Evolutionary conservation across 92 coral and sea anemone species (phyloP).

Genomic region (Siderastrea siderea): DNA sequence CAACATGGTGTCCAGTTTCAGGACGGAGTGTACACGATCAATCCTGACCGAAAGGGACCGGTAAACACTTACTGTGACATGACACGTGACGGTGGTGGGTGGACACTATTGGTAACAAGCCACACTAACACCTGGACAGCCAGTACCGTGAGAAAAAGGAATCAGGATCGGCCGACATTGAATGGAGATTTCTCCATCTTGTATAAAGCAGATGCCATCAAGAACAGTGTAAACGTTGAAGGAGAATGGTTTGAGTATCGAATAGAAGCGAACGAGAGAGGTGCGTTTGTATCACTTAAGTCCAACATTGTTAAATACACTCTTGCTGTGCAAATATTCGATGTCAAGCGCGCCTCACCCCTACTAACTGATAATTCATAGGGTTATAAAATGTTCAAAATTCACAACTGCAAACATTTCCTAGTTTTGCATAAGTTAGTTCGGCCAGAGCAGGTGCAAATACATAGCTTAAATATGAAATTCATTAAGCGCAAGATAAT

Average conservation of each 20-base stretch:
- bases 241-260: slow-evolving; percentile 77
- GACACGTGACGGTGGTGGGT: slow-evolving; percentile 88
- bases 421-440: too few relatives aligned
- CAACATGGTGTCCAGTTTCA: slow-evolving; percentile 50
- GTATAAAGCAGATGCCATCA: slow-evolving; percentile 70
- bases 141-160: slow-evolving; percentile 44
- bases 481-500: too few relatives aligned
- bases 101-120: slow-evolving; percentile 89
- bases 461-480: too few relatives aligned
- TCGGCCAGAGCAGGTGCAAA: too few relatives aligned
- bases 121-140: slow-evolving; percentile 78
- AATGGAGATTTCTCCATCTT: slow-evolving; percentile 75
- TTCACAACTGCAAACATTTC: too few relatives aligned
- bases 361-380: too few relatives aligned
- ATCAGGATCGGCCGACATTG: slow-evolving; percentile 54
- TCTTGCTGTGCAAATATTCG: too few relatives aligned
- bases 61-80: slow-evolving; percentile 80
- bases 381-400: too few relatives aligned
- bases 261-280: slow-evolving; percentile 75
- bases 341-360: too few relatives aligned
- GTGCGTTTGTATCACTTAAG: slow-evolving; percentile 3
- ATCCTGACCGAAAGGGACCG: slow-evolving; percentile 69
- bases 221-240: slow-evolving; percentile 43
- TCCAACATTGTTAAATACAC: too few relatives aligned
- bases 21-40: slow-evolving; percentile 84